Percentiles rank a stretch among this genome's conserved stretches.
Conservation (phyloP, 2,797 vertebrate genomes). For the Sebastolobus alascanus region DNA sequence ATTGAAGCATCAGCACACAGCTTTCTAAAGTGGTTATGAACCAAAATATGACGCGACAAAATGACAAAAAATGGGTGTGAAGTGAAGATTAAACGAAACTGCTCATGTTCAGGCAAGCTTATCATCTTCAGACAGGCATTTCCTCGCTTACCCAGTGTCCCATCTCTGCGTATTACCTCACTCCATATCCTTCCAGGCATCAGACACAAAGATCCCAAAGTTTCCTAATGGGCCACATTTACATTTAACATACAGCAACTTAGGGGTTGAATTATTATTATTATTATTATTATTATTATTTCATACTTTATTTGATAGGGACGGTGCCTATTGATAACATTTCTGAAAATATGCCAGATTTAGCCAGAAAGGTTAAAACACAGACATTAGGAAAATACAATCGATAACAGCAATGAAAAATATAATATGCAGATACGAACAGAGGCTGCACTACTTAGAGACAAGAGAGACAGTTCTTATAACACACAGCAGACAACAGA, state of each 20-base stretch:
- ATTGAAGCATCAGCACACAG: not conserved
- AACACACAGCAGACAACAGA: too few relatives aligned
- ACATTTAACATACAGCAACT: not conserved
- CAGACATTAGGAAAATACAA: too few relatives aligned
- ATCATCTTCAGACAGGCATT: slow-evolving; percentile 49
- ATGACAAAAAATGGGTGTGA: not conserved
- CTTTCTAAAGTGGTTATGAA: not conserved
- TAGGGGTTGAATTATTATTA: not conserved
- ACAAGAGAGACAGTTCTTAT: too few relatives aligned
- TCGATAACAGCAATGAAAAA: too few relatives aligned
- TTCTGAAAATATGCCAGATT: too few relatives aligned
- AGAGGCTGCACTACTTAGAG: too few relatives aligned
- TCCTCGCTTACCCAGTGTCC: slow-evolving; percentile 8
- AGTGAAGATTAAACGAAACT: slow-evolving; percentile 22
- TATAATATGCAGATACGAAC: too few relatives aligned
- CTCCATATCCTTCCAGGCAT: not conserved
- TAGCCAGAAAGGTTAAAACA: too few relatives aligned
- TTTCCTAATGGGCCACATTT: not conserved
- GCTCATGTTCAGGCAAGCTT: slow-evolving; percentile 40
- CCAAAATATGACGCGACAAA: not conserved
- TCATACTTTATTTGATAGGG: too few relatives aligned
- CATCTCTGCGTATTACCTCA: not conserved
- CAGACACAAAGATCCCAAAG: too few relatives aligned
- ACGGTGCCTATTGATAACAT: too few relatives aligned
- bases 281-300: too few relatives aligned